These are phyloP conservation scores for Cephalophus harveyi DNA, from an alignment of 2,113 vertebrate species.

Conservation along the genomic window DNA sequence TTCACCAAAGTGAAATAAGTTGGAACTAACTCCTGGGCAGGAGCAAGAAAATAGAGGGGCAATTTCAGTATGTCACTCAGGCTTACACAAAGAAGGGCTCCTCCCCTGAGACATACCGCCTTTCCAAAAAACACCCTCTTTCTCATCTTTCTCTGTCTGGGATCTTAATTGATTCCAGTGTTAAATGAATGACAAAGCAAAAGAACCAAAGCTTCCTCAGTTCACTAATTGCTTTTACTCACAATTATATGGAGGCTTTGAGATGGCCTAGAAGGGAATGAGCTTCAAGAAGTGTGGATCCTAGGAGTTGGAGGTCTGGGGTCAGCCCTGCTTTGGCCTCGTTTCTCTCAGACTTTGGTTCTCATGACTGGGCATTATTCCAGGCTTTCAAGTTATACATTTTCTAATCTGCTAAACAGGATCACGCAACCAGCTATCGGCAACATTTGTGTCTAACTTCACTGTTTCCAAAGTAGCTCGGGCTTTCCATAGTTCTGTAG, in stretches of 20 bases:
- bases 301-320: background rate
- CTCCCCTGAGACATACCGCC: background rate
- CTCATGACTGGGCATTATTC: background rate
- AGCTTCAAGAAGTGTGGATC: background rate
- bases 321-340: background rate
- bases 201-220: background rate
- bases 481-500: background rate
- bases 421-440: background rate
- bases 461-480: background rate
- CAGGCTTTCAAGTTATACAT: background rate
- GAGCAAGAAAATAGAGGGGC: background rate
- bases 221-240: background rate
- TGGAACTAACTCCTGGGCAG: background rate
- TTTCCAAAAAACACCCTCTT: background rate
- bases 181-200: background rate
- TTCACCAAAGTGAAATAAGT: background rate
- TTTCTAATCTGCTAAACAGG: background rate
- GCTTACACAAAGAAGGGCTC: background rate
- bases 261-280: background rate
- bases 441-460: background rate
- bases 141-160: background rate
- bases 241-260: background rate
- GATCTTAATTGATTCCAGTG: background rate
- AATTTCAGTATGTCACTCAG: background rate
- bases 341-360: background rate